Evolutionary conservation across 2,888 invertebrate genomes (phyloP).

Genomic region (Caenorhabditis imperialis): DNA sequence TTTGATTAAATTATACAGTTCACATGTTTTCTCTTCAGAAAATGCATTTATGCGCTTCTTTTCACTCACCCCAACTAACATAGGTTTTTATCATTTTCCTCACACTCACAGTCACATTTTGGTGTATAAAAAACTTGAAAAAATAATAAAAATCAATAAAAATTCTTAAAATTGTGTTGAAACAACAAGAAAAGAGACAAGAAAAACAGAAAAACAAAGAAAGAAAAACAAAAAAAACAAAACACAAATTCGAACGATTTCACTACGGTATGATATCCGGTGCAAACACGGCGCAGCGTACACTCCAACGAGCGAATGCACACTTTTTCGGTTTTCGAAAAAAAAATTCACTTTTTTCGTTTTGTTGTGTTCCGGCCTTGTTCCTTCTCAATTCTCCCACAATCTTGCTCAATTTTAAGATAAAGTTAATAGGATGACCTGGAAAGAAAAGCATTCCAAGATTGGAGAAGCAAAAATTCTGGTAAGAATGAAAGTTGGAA

Average conservation of each 20-base stretch:
- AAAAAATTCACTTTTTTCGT: no score
- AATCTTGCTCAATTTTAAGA: conserved; percentile 9
- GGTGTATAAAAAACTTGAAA: neutral
- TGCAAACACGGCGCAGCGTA: no score
- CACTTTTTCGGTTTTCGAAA: no score
- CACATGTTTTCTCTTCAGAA: no score
- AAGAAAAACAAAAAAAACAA: neutral
- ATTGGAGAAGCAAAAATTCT: conserved; percentile 10
- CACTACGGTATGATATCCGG: no score
- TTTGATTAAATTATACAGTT: neutral
- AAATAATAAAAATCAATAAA: conserved; percentile 5
- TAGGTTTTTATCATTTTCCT: conserved; percentile 1
- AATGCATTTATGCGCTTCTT: no score
- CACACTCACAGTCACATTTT: conserved; percentile 1
- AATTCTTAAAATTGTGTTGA: neutral
- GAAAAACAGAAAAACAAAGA: neutral
- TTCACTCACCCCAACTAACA: no score
- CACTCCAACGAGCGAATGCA: no score
- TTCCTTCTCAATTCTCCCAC: no score
- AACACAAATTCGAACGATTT: no score
- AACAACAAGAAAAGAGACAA: neutral
- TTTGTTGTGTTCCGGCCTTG: no score
- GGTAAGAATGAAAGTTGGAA: conserved; percentile 2
- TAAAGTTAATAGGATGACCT: conserved; percentile 13
- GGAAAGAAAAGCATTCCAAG: conserved; percentile 27